Percentiles rank a stretch among this genome's conserved stretches.
Conservation (phyloP, 2,113 vertebrate genomes). For the Lagenorhynchus albirostris region DNA sequence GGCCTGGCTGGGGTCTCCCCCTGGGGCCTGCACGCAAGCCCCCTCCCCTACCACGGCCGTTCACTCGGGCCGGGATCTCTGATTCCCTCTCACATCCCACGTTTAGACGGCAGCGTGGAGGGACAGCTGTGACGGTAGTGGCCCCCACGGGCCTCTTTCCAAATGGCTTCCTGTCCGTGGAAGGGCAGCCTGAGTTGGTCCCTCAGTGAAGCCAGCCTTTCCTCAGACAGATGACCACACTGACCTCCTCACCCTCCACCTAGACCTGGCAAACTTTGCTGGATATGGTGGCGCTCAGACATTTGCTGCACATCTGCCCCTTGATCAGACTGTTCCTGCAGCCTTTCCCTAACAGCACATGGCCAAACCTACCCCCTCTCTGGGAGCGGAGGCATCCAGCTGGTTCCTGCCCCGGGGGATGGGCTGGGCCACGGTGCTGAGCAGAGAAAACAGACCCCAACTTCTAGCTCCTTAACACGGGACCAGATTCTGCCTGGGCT, state of each 20-base stretch:
- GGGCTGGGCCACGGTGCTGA: fast-evolving
- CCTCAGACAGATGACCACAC: fast-evolving
- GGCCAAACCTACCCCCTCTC: neutral
- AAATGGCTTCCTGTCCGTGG: fast-evolving
- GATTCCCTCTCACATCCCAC: fast-evolving
- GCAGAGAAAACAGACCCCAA: neutral
- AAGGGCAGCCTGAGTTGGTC: fast-evolving
- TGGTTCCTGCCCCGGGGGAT: fast-evolving
- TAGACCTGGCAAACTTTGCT: neutral
- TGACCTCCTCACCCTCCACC: fast-evolving
- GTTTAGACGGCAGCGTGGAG: fast-evolving
- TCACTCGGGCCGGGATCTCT: fast-evolving
- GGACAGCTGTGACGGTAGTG: neutral
- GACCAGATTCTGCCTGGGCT: fast-evolving
- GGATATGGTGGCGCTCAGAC: fast-evolving
- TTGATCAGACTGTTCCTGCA: neutral
- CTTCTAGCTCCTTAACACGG: fast-evolving
- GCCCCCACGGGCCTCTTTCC: neutral
- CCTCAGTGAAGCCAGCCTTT: neutral
- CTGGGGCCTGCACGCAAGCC: fast-evolving
- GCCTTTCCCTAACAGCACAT: fast-evolving
- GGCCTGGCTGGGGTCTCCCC: neutral
- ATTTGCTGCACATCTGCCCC: neutral
- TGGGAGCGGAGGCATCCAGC: neutral
- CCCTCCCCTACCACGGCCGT: fast-evolving